Evolutionary conservation across 2,797 vertebrate species (phyloP), one percentile per base, ranked within the genome.

Genomic region (Champsocephalus esox): DNA sequence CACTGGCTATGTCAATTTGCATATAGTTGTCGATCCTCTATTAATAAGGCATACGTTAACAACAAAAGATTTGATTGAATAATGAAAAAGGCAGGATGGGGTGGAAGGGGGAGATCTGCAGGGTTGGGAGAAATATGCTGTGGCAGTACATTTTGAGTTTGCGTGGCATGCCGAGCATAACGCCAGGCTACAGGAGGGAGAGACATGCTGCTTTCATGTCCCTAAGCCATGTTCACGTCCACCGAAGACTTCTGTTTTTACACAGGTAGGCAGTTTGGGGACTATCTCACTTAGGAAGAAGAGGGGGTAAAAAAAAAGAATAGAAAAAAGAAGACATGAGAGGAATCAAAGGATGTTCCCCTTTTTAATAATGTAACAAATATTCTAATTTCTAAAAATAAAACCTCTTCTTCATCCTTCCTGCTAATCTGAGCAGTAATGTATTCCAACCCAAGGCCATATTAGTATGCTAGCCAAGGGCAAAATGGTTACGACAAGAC

Each of bases 341-440:
- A 92, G 83, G 84, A 92, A 92, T 95, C 93, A 93, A 94, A 94
- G 93, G 91, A 93, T 93, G 90, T 90, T 87, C 83, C 89, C 83
- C 81, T 38, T 84, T 92, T 94, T 94, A 94, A 95, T 94, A 94
- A 94, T 94, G 93, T 91, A 95, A 90, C 91, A 94, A 93, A 93
- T 94, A 94, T 94, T 94, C 89, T 93, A 93, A 95, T 94, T 93
- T 93, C 92, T 92, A 93, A 94, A 95, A 94, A 94, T 93, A 93
- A 93, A 93, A 93, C 80, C 90, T 89, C 87, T 88, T 90, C 91
- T 92, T 89, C 91, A 95, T 95, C 93, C 93, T 95, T 94, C 91
- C 92, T 94, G 93, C 91, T 94, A 95, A 95, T 94, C 93, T 92
- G 86, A 94, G 88, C 79, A 72, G 81, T 94, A 94, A 94, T 94